Conservation (phyloP, 1,140 invertebrate genomes). For the Penaeus vannamei region DNA sequence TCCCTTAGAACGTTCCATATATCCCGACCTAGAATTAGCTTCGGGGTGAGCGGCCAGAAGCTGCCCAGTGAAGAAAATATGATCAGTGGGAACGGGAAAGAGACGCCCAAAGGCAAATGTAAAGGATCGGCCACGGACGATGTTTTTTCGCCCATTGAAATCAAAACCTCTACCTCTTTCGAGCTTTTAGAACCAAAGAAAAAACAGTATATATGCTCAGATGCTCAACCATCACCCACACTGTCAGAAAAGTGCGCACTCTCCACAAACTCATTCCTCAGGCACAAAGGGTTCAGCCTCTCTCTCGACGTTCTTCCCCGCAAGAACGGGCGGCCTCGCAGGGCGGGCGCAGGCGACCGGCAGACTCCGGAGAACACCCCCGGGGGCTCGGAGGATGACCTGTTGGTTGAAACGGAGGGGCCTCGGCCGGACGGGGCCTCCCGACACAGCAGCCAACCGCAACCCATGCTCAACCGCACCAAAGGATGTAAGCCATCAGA, state of each 20-base stretch:
- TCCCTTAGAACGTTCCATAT: constrained; percentile 58
- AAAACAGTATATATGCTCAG: constrained; percentile 42
- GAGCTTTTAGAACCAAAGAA: constrained; percentile 61
- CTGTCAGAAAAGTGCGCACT: constrained; percentile 57
- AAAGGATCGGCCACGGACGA: constrained; percentile 37
- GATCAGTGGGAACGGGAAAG: constrained; percentile 45
- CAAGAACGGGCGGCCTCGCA: constrained; percentile 53
- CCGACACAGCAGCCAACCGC: constrained; percentile 27
- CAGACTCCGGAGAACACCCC: constrained; percentile 53
- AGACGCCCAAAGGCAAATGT: constrained; percentile 23
- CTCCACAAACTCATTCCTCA: constrained; percentile 52
- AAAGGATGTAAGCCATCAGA: constrained; percentile 36
- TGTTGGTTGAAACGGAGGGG: constrained; percentile 34
- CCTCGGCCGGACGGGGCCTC: constrained; percentile 30
- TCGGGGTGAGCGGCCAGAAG: constrained; percentile 52
- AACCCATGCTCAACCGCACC: constrained; percentile 45
- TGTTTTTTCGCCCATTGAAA: constrained; percentile 43
- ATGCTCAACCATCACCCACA: constrained; percentile 60
- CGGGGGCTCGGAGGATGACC: constrained; percentile 52
- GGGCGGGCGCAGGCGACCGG: neutral
- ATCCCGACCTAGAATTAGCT: constrained; percentile 59
- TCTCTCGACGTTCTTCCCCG: constrained; percentile 54
- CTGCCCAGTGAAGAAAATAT: constrained; percentile 56
- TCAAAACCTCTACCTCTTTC: constrained; percentile 64
- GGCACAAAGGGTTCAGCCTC: constrained; percentile 58